Base-by-base conservation (phyloP, 2,113 vertebrate species). In the Dipodomys stephensi region DNA sequence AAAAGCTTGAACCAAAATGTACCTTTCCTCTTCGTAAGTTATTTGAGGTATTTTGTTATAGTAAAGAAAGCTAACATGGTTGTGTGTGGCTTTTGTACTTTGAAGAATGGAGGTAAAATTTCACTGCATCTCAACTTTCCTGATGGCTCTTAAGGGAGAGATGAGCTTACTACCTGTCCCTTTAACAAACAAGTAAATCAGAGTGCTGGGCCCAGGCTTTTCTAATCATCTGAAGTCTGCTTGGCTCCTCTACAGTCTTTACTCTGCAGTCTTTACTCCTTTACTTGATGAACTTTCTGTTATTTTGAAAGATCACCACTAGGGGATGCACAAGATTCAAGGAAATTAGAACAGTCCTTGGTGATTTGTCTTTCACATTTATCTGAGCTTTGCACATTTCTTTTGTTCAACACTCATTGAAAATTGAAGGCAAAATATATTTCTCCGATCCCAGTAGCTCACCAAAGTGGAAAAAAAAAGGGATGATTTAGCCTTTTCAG, bases 311-410 rank as follows among this genome's bases (percentile, higher is more conserved):
- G 44, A 49, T 81, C 53, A 77, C 97, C 97, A 95, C 97, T 96
- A 97, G 95, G 94, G 93, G 95, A 87, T 49, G 97, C 96, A 91
- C 94, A 94, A 68, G 95, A 77, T 64, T 92, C 93, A 94, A 83
- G 69, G 28, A 93, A 88, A 25, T 90, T 15, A n/a, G 28, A 79
- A 65, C 57, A 25, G 28, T 4, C 1, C 44, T 60, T 57, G 4
- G 32, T 46, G n/a, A 69, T 67, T 92, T 94, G 86, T 71, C 73
- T 94, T 95, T 12, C 18, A 1, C 1, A 4, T 78, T 89, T 96
- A 60, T 83, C 81, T 35, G 76, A 91, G 87, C 60, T 92, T 91
- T 73, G 28, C 83, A n/a, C 39, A 62, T 90, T 96, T 92, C 94
- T 92, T 97, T 96, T 97, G 94, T 96, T 97, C 83, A 83, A 88